Conservation (phyloP, 2,113 vertebrate genomes). For the Patagioenas fasciata region DNA sequence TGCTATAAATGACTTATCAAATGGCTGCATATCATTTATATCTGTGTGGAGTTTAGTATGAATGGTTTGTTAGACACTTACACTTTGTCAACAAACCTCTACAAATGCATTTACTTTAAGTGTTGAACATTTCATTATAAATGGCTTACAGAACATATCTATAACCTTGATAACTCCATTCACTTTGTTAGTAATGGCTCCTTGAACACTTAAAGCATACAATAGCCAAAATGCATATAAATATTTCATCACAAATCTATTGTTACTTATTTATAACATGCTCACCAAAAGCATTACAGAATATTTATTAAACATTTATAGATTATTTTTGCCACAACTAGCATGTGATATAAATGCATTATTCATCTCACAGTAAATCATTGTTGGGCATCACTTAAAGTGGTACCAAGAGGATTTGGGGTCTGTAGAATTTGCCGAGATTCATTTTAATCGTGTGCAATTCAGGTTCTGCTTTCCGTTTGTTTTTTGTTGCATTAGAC, state of each 20-base stretch:
- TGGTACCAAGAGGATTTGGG: constrained; percentile 12
- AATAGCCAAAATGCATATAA: constrained; percentile 71
- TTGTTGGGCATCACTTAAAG: constrained; percentile 55
- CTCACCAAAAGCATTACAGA: constrained; percentile 75
- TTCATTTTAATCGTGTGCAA: not conserved
- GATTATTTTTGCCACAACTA: constrained; percentile 79
- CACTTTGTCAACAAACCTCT: constrained; percentile 56
- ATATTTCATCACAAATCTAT: constrained; percentile 76
- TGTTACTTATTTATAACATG: constrained; percentile 81
- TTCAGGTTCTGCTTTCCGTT: not conserved
- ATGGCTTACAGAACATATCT: constrained; percentile 63
- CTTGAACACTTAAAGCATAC: constrained; percentile 70
- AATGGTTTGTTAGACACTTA: constrained; percentile 40
- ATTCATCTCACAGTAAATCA: constrained; percentile 74
- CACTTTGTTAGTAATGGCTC: constrained; percentile 71
- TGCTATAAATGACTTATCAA: constrained; percentile 27
- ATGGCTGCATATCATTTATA: constrained; percentile 8
- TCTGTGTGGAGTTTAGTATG: constrained; percentile 31
- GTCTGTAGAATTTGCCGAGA: constrained; percentile 9
- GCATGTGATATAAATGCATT: constrained; percentile 77
- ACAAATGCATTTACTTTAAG: constrained; percentile 60
- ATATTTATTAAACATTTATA: constrained; percentile 84
- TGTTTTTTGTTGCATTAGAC: not conserved
- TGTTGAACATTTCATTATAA: constrained; percentile 68
- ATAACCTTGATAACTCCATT: constrained; percentile 75